Evolutionary conservation across 2,797 vertebrate genomes (phyloP), one percentile per base, ranked within the genome.

Genomic region (Falco biarmicus): DNA sequence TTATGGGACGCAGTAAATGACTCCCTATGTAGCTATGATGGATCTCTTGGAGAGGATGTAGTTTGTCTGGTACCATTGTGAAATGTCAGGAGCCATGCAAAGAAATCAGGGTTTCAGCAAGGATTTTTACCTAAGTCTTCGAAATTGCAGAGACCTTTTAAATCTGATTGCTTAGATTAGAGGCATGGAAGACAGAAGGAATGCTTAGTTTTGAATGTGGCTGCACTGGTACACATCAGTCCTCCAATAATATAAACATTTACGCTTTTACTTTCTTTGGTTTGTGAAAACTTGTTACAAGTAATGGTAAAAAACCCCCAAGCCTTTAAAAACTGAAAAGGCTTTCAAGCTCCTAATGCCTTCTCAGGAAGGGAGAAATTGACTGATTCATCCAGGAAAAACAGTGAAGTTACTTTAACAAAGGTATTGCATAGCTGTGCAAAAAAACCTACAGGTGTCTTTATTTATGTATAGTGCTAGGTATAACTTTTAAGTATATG

Each of bases 91-190:
- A 90, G 24, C 39, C 61, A 56, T 19, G 61, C 57, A 32, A 18
- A 84, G 34, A 89, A 86, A 84, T 88, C 8, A 31, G 18, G 22
- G 24, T 69, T 90, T 83, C 50, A 70, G 43, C 74, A 70, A 45
- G 54, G 85, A 39, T 89, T 95, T 95, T 83, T 51, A 43, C 8
- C 7, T 5, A 51, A 82, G 64, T 82, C 41, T 61, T 50, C 29
- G 34, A 78, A 92, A 91, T 64, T 88, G 45, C 37, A 50, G 60
- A 53, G 70, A 76, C 47, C 50, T 91, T 92, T 93, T 50, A 88
- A 68, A 82, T 90, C 60, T 86, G 74, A 39, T 84, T 84, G 34
- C 54, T 73, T 83, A 74, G 19, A 57, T 85, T 47, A 76, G 78
- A 45, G 41, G 21, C 7, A 15, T 12, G 51, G 57, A 80, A 61